Evolutionary conservation across 2,113 vertebrate genomes (phyloP).

Genomic region (Bostrychus sinensis): DNA sequence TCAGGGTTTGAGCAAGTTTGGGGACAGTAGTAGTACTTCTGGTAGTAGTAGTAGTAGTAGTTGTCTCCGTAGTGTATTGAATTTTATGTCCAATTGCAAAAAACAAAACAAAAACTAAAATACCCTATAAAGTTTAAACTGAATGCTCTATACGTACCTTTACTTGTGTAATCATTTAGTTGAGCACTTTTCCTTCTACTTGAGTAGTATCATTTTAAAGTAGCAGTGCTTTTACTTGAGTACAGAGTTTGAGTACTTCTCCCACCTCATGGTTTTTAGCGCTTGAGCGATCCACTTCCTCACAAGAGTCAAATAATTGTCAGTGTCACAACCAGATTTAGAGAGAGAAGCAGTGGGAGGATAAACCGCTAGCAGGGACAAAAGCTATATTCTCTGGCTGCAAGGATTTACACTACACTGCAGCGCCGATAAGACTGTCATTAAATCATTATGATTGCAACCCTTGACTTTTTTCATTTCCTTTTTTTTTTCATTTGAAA

Average conservation of each 20-base stretch:
- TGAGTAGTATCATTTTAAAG: too few species aligned
- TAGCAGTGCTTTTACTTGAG: too few species aligned
- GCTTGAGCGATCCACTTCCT: constrained; percentile 47
- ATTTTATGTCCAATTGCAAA: too few species aligned
- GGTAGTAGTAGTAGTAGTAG: too few species aligned
- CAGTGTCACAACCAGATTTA: constrained; percentile 68
- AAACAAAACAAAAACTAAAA: too few species aligned
- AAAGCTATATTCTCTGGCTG: constrained; percentile 61
- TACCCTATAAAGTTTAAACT: too few species aligned
- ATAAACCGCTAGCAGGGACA: constrained; percentile 69
- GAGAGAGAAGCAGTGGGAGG: constrained; percentile 44
- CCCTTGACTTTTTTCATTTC: constrained; percentile 53
- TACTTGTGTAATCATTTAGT: too few species aligned
- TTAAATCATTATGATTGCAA: constrained; percentile 78
- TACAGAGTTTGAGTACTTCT: background rate
- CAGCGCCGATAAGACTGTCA: constrained; percentile 60
- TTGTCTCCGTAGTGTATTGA: too few species aligned
- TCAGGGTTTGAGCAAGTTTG: too few species aligned
- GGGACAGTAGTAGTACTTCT: too few species aligned
- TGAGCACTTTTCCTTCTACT: too few species aligned
- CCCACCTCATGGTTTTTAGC: constrained; percentile 29
- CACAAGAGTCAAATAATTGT: constrained; percentile 68
- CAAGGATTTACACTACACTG: constrained; percentile 72
- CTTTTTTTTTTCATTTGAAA: background rate
- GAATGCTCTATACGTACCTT: too few species aligned